Conservation (phyloP, 2,888 invertebrate genomes). For the Volucella inflata region DNA sequence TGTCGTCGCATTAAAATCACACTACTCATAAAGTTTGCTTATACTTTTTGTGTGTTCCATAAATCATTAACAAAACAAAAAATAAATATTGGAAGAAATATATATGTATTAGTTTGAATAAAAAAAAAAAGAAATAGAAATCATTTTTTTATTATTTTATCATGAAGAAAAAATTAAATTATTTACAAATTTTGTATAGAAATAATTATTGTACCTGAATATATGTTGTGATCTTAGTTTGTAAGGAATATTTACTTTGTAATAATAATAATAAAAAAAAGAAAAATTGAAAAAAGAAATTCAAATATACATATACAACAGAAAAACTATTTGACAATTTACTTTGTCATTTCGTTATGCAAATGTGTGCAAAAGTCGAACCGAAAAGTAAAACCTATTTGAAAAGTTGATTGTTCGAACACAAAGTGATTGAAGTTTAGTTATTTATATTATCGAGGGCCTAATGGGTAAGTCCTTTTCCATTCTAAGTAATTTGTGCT, state of each 20-base stretch:
- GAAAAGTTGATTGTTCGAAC: slow-evolving; percentile 36
- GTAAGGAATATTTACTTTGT: slow-evolving; percentile 53
- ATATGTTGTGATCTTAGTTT: slow-evolving; percentile 61
- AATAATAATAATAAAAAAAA: slow-evolving; percentile 39
- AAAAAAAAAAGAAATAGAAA: slow-evolving; percentile 31
- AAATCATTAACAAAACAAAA: slow-evolving; percentile 62
- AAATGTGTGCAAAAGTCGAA: slow-evolving; percentile 33
- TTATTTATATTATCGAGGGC: slow-evolving; percentile 53
- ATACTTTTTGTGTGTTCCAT: slow-evolving; percentile 62
- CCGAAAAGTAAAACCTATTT: slow-evolving; percentile 28
- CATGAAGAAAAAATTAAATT: slow-evolving; percentile 20
- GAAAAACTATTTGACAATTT: slow-evolving; percentile 48
- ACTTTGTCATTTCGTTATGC: slow-evolving; percentile 53
- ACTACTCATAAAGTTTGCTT: slow-evolving; percentile 70
- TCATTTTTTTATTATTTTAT: slow-evolving; percentile 30
- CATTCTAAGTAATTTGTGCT: slow-evolving; percentile 65
- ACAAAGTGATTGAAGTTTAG: slow-evolving; percentile 44
- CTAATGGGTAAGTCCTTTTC: slow-evolving; percentile 72
- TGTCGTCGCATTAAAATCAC: slow-evolving; percentile 65
- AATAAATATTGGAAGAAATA: slow-evolving; percentile 38
- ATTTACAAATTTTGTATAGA: slow-evolving; percentile 46
- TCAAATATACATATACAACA: slow-evolving; percentile 26
- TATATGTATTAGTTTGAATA: slow-evolving; percentile 14
- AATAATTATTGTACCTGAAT: slow-evolving; percentile 61
- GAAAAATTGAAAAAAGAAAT: slow-evolving; percentile 47